Percentiles rank a stretch among this genome's conserved stretches.
Conservation (phyloP, 2,113 vertebrate species). For the Chloropsis hardwickii region DNA sequence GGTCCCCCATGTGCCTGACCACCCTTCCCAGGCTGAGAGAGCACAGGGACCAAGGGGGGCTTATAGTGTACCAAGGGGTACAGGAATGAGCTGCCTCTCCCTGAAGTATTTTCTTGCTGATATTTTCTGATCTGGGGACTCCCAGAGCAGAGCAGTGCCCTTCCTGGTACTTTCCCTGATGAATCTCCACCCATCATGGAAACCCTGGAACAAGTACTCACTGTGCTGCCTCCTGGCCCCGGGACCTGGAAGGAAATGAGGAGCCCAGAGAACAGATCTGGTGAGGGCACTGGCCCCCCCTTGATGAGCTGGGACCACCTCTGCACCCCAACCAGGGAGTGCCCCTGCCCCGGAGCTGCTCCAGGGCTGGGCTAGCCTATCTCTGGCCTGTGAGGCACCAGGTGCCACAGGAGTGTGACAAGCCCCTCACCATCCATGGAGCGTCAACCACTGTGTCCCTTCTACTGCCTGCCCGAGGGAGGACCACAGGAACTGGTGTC, state of each 20-base stretch:
- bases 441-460: fast-evolving
- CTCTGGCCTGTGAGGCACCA: fast-evolving
- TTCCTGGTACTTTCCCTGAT: fast-evolving
- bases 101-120: background rate
- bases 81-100: background rate
- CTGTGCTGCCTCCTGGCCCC: background rate
- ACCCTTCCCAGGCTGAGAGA: background rate
- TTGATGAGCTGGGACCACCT: background rate
- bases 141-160: background rate
- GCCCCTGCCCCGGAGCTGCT: background rate
- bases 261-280: background rate
- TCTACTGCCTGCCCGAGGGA: fast-evolving
- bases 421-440: background rate
- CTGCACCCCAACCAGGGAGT: fast-evolving
- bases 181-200: background rate
- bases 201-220: background rate
- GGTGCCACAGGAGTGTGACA: background rate
- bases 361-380: background rate
- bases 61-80: background rate
- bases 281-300: fast-evolving
- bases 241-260: background rate
- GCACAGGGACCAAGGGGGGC: fast-evolving
- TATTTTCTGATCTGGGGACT: background rate
- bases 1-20: fast-evolving
- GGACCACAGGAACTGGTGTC: background rate